phyloP scores from a whole-genome alignment of 2,113 vertebrate genomes.

The Murina feae region DNA sequence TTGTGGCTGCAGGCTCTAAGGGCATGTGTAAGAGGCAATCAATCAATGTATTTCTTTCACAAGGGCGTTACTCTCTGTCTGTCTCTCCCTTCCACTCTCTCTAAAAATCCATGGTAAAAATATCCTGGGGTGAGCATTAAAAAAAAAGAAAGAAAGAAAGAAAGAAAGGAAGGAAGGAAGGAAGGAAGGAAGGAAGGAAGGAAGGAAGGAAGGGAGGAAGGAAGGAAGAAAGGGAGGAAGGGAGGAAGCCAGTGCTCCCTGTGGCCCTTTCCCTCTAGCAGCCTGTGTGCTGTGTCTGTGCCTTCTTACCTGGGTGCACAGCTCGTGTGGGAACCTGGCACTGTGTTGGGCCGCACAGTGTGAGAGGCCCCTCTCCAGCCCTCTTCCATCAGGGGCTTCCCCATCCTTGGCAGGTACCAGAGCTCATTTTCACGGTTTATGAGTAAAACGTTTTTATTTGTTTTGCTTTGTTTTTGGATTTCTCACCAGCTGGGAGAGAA shows the following conservation, averaged over 20 bases:
- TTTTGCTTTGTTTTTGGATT: background rate
- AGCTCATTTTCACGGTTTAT: background rate
- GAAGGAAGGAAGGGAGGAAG: too few species aligned
- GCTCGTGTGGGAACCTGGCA: background rate
- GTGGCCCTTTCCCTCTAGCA: background rate
- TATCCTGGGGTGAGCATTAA: background rate
- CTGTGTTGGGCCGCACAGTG: accelerated
- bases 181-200: too few species aligned
- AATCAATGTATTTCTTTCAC: background rate
- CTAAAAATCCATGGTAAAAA: background rate
- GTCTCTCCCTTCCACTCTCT: background rate
- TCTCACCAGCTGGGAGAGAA: background rate
- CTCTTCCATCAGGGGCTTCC: background rate
- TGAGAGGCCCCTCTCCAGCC: background rate
- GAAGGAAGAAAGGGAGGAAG: too few species aligned
- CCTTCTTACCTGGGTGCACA: background rate
- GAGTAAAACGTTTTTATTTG: background rate
- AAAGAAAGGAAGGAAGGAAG: too few species aligned
- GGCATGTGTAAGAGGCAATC: background rate
- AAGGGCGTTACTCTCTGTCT: too few species aligned
- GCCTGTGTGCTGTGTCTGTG: background rate
- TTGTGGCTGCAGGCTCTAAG: background rate
- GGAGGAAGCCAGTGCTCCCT: background rate
- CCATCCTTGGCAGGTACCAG: background rate
- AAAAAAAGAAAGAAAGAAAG: background rate